phyloP scores from a whole-genome alignment of 2,797 vertebrate species.

The Phoebastria nigripes region DNA sequence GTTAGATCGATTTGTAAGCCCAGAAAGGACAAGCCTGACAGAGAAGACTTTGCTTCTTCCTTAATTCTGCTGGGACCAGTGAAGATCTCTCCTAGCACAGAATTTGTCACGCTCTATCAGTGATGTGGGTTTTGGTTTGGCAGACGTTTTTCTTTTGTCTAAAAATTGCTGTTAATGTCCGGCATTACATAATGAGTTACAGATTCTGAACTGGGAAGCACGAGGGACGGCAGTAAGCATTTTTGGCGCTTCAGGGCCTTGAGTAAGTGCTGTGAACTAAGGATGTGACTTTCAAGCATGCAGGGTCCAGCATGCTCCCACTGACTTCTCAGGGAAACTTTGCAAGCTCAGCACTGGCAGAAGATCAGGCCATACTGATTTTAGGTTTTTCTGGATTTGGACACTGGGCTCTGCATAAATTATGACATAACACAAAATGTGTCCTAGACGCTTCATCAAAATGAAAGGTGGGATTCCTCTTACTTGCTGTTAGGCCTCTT shows the following conservation, averaged over 20 bases:
- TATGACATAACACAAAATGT: not conserved
- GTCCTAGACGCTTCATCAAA: not conserved
- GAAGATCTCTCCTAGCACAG: not conserved
- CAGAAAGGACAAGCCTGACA: not conserved
- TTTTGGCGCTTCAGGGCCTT: not conserved
- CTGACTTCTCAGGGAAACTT: not conserved
- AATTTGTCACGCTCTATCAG: not conserved
- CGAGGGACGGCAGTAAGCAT: not conserved
- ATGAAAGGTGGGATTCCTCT: not conserved
- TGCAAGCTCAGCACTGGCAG: not conserved
- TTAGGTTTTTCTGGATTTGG: not conserved
- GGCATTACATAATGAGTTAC: not conserved
- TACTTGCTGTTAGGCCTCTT: not conserved
- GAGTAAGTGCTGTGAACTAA: not conserved
- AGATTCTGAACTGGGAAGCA: not conserved
- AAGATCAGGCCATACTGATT: not conserved
- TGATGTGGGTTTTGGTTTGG: not conserved
- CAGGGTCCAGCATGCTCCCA: not conserved
- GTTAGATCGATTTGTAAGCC: rapidly evolving
- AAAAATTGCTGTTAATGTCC: not conserved
- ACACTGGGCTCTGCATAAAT: not conserved
- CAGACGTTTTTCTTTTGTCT: not conserved
- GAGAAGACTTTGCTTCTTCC: not conserved
- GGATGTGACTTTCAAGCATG: not conserved
- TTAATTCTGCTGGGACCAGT: not conserved